Evolutionary conservation across 2,113 vertebrate species (phyloP).

Genomic region (Eurypyga helias): DNA sequence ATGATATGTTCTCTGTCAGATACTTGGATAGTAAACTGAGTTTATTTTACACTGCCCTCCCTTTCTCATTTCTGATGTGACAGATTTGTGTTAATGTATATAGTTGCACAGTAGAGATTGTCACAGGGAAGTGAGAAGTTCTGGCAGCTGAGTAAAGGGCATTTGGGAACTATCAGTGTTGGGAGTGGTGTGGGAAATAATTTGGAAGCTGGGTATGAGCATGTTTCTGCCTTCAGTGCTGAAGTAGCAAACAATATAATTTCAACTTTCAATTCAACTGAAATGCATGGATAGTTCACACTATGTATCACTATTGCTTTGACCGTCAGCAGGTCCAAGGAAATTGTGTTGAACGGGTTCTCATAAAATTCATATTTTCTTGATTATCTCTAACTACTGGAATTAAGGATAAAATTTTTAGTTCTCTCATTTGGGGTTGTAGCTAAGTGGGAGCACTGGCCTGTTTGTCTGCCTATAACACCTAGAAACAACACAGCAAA

Average conservation of each 20-base stretch:
- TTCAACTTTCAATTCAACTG: not conserved
- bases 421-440: not conserved
- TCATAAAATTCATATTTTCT: not conserved
- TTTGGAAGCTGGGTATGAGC: slow-evolving; percentile 10
- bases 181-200: slow-evolving; percentile 16
- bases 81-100: slow-evolving; percentile 37
- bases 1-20: not conserved
- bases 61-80: slow-evolving; percentile 7
- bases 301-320: not conserved
- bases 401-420: not conserved
- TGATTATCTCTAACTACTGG: not conserved
- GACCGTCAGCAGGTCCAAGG: not conserved
- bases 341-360: not conserved
- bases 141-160: slow-evolving; percentile 43
- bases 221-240: not conserved
- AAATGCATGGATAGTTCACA: not conserved
- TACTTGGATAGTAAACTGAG: slow-evolving; percentile 10
- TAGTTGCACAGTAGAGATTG: slow-evolving; percentile 14
- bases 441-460: not conserved
- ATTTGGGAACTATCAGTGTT: slow-evolving; percentile 26
- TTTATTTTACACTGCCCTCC: slow-evolving; percentile 20
- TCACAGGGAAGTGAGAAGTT: slow-evolving; percentile 44
- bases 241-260: slow-evolving; percentile 1
- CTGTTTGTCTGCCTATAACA: not conserved
- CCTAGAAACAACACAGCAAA: not conserved